Base-by-base conservation (phyloP, 2,797 vertebrate genomes). In the Mormyrops boulengeri region DNA sequence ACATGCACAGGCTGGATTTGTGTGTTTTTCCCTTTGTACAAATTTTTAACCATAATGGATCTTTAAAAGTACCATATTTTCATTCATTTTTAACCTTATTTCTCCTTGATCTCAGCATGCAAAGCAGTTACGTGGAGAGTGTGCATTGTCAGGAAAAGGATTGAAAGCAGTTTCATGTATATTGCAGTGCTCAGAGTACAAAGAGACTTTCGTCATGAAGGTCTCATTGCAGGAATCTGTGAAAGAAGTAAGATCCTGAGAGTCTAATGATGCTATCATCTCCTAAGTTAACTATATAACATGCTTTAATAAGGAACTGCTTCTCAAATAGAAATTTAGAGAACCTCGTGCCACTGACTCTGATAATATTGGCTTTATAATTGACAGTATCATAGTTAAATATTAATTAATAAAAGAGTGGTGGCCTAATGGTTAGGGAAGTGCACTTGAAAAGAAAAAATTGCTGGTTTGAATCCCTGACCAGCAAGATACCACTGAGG, bases 141-240 rank as follows among this genome's bases (percentile, higher is more conserved):
- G n/a, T 50, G 22, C 22, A 50, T 73, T 26, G 66, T 88, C 22
- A 34, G 49, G 6, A 88, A 88, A 66, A 88, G 49, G 69, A 69
- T 14, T 73, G 30, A 73, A 73, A 73, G 66, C 30, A 26, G 73
- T 53, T 50, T 89, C 86, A 90, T 92, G 88, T 90, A 92, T 90
- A 91, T 92, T 91, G 88, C 44, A 92, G 90, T 89, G 91, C 69
- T 57, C 86, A 88, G 87, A 91, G 86, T 87, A 86, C 80, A 62
- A 53, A 88, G 84, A 41, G 82, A 93, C 91, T 88, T 90, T 89
- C 91, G 91, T 91, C 91, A 91, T 85, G 86, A 90, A 38, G 90
- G 88, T 88, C 50, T 90, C 88, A 34, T 88, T 82, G 73, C 77
- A 82, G 85, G 89, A 90, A 89, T 91, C 91, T 89, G 87, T 90